Conservation (phyloP, 2,888 invertebrate genomes). For the Callimorpha dominula region DNA sequence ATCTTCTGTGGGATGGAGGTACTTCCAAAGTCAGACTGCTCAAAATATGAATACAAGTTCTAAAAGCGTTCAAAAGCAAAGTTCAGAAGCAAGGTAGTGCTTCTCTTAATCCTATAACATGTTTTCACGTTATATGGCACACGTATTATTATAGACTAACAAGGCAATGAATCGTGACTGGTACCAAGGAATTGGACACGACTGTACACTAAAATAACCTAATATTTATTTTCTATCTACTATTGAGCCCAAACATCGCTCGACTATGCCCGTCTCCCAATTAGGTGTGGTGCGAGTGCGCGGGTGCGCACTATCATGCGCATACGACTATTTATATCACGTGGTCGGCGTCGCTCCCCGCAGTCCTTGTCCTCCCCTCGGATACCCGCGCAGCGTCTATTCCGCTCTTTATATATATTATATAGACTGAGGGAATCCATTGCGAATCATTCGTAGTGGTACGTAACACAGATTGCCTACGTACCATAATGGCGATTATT, state of each 20-base stretch:
- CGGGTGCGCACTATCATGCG: constrained; percentile 69
- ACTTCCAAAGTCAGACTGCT: too few relatives aligned
- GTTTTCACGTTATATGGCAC: neutral
- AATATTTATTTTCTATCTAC: constrained; percentile 27
- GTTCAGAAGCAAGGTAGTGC: too few relatives aligned
- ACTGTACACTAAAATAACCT: constrained; percentile 3
- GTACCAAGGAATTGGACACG: constrained; percentile 1
- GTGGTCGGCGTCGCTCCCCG: constrained; percentile 60
- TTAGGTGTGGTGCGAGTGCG: constrained; percentile 77
- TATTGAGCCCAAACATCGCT: constrained; percentile 54
- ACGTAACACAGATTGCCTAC: constrained; percentile 24
- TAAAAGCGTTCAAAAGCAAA: too few relatives aligned
- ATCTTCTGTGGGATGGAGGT: too few relatives aligned
- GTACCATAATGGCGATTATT: constrained; percentile 51
- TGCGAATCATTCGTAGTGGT: constrained; percentile 71
- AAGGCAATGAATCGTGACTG: neutral
- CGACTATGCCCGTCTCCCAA: constrained; percentile 75
- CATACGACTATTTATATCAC: constrained; percentile 82
- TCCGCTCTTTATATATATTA: constrained; percentile 77
- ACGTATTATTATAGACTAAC: too few relatives aligned
- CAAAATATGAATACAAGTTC: too few relatives aligned
- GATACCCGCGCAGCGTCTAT: constrained; percentile 51
- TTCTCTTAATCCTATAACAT: neutral
- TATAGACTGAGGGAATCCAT: constrained; percentile 80
- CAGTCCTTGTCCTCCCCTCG: constrained; percentile 30